Evolutionary conservation across 2,797 vertebrate species (phyloP).

Genomic region (Protonibea diacanthus): DNA sequence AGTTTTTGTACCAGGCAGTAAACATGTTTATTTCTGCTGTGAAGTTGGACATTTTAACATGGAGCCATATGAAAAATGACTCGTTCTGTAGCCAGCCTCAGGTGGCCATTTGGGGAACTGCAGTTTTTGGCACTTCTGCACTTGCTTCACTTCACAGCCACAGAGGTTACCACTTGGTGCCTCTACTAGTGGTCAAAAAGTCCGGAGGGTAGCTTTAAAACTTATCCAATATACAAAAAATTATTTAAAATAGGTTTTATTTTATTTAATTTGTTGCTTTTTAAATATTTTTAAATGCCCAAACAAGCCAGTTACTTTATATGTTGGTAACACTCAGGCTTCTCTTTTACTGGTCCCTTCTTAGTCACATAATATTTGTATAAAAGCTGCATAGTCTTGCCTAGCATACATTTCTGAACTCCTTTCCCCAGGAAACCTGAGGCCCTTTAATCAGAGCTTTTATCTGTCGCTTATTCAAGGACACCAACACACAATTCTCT

Average conservation of each 20-base stretch:
- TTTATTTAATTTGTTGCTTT: not conserved
- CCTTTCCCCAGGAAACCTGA: not conserved
- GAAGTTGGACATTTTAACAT: no score
- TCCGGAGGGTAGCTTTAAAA: not conserved
- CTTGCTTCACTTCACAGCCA: no score
- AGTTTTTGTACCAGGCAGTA: no score
- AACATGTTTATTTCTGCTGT: no score
- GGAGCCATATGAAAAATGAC: no score
- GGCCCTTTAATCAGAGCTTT: constrained; percentile 25
- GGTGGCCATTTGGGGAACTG: no score
- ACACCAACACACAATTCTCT: constrained; percentile 15
- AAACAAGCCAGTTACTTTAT: not conserved
- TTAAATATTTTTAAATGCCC: not conserved
- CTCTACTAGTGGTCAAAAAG: not conserved
- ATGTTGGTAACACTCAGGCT: not conserved
- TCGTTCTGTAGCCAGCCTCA: no score
- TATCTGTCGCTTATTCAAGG: constrained; percentile 22
- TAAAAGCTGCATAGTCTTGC: constrained; percentile 8
- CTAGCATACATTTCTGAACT: not conserved
- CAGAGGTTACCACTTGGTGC: no score
- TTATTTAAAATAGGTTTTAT: not conserved
- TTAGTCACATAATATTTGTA: constrained; percentile 3
- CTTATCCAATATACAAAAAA: not conserved
- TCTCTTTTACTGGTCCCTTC: not conserved
- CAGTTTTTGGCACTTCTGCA: no score